These are phyloP conservation scores for Saccopteryx leptura DNA, from an alignment of 2,113 vertebrate genomes.

Conservation along the genomic window DNA sequence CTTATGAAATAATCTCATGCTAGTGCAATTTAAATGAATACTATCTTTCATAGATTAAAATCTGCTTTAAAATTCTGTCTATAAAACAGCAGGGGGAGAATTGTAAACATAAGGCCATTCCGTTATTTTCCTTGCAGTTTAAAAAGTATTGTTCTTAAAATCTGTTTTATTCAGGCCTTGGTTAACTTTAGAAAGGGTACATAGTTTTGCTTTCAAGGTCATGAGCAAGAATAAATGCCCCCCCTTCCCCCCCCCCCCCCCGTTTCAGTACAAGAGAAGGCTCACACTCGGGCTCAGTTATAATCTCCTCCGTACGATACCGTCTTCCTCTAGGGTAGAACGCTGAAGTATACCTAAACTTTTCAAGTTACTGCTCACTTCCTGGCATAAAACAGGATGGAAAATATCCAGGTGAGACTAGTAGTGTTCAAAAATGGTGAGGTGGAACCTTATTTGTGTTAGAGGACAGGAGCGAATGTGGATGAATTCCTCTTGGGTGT, in stretches of 20 bases:
- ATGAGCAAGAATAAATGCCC: constrained; percentile 69
- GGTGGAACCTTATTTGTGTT: constrained; percentile 78
- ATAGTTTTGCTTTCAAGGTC: constrained; percentile 64
- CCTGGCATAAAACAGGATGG: constrained; percentile 83
- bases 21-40: constrained; percentile 46
- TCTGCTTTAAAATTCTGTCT: constrained; percentile 61
- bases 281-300: constrained; percentile 44
- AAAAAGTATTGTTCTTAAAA: constrained; percentile 56
- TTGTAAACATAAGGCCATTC: constrained; percentile 52
- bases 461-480: constrained; percentile 84
- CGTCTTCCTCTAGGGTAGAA: constrained; percentile 16
- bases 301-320: neutral
- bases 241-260: neutral
- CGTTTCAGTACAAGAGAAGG: constrained; percentile 68
- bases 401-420: constrained; percentile 84
- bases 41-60: constrained; percentile 35
- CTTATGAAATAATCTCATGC: constrained; percentile 11
- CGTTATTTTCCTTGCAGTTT: constrained; percentile 66
- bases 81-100: constrained; percentile 18
- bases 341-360: constrained; percentile 75
- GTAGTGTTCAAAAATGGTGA: constrained; percentile 83
- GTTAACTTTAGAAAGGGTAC: constrained; percentile 74
- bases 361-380: constrained; percentile 83
- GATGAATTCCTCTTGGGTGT: constrained; percentile 68
- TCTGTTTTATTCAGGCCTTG: constrained; percentile 46